Evolutionary conservation across 2,113 vertebrate genomes (phyloP), one percentile per base, ranked within the genome.

Genomic region (Scomber colias): DNA sequence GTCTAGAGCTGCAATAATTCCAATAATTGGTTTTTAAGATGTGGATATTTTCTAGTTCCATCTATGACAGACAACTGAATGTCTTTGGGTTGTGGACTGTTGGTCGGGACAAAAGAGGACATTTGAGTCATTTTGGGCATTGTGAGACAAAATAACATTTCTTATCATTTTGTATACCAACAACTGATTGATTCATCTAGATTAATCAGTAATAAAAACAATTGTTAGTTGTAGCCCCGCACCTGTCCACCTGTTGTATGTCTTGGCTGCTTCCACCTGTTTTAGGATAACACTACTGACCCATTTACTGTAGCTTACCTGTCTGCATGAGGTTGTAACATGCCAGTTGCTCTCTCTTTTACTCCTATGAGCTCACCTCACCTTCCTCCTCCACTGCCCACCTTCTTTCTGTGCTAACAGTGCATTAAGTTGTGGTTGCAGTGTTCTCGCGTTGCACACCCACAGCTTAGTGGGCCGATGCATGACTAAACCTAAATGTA

Each of bases 401-500:
- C 59, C 55, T 71, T 56, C 60, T 67, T 49, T 71, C 50, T 64
- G 48, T 6, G 30, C 63, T 49, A 67, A 77, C 71, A 65, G 54
- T 64, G 19, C 15, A 66, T 67, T 78, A 81, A 82, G n/a, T 30
- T 5, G 13, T 35, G 44, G 55, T 63, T 64, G 60, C 62, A 70
- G 55, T 54, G 31, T 78, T 86, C 71, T 68, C 45, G 13, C 8
- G n/a, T 56, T 30, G 46, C 10, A 11, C 48, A 74, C 61, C 27
- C 65, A 24, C 11, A 0, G 65, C 67, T 86, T 68, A 62, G 71
- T 51, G 75, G 16, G 69, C 14, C 45, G 69, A 53, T 62, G 77
- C 79, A 77, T 64, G 72, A 89, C 71, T 86, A 68, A 89, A 88
- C 59, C 68, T 65, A 75, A 61, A 86, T 68, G 49, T 79, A 82